A percentile compares a stretch with the other conserved stretches of the same genome.
These are phyloP conservation scores for Eubasilissa regina DNA, from an alignment of 1,140 invertebrate species.

Conservation along the genomic window DNA sequence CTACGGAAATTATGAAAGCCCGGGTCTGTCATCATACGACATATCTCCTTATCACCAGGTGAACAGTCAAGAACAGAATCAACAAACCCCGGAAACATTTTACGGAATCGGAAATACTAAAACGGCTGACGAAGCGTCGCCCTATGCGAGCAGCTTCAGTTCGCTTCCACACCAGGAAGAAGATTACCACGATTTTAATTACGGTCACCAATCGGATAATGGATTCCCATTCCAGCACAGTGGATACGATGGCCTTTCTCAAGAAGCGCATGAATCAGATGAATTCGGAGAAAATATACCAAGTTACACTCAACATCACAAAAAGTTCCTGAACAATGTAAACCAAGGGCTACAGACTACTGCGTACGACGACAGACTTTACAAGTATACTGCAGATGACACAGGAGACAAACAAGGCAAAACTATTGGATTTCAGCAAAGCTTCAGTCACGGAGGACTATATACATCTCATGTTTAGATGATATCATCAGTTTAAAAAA, in stretches of 20 bases:
- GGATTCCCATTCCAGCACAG: conserved; percentile 18
- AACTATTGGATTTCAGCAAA: conserved; percentile 30
- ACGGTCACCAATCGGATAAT: neutral
- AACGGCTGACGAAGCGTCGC: neutral
- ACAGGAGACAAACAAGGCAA: conserved; percentile 19
- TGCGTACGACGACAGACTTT: conserved; percentile 32
- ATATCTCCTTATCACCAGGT: conserved; percentile 52
- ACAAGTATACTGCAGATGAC: conserved; percentile 8
- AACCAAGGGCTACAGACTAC: conserved; percentile 41
- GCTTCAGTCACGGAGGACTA: conserved; percentile 36
- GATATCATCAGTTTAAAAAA: neutral
- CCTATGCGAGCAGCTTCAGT: neutral
- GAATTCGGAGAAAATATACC: conserved; percentile 51
- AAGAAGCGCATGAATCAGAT: conserved; percentile 39
- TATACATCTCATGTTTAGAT: neutral
- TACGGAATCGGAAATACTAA: neutral
- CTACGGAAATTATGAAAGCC: conserved; percentile 29
- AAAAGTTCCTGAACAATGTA: conserved; percentile 52
- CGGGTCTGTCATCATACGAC: conserved; percentile 44
- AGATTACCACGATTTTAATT: conserved; percentile 9
- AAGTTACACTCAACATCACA: conserved; percentile 42
- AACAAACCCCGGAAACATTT: neutral
- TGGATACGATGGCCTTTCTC: conserved; percentile 5
- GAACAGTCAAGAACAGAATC: neutral
- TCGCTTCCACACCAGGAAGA: neutral